phyloP scores from a whole-genome alignment of 2,797 vertebrate species.

The Cirrhinus mrigala region DNA sequence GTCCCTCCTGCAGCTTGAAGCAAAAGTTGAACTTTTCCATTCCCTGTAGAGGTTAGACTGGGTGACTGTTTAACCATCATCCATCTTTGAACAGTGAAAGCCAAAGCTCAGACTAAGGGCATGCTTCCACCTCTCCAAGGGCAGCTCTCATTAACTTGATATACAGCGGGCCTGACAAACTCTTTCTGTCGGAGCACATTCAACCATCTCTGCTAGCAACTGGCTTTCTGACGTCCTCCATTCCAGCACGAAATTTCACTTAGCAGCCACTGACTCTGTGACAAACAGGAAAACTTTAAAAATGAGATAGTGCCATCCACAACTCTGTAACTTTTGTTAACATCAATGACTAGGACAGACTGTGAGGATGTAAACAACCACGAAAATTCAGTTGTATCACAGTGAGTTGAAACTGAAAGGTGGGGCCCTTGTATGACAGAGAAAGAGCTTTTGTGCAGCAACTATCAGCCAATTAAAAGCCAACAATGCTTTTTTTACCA shows the following conservation, averaged over 20 bases:
- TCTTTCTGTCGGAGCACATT: constrained; percentile 29
- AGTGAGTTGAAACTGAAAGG: constrained; percentile 12
- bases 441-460: constrained; percentile 29
- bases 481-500: constrained; percentile 34
- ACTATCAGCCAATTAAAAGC: constrained; percentile 44
- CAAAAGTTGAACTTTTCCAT: constrained; percentile 9
- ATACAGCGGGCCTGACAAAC: constrained; percentile 30
- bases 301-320: neutral
- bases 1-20: neutral
- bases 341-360: neutral
- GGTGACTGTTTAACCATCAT: constrained; percentile 39
- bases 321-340: neutral
- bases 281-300: constrained; percentile 2
- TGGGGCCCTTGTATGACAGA: neutral
- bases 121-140: constrained; percentile 38
- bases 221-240: constrained; percentile 3
- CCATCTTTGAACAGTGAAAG: constrained; percentile 37
- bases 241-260: constrained; percentile 16
- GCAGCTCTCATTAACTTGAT: constrained; percentile 29
- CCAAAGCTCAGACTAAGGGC: constrained; percentile 34
- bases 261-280: neutral
- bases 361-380: neutral
- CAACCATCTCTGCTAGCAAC: constrained; percentile 21
- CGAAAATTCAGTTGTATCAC: neutral
- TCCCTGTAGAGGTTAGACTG: constrained; percentile 28